These are phyloP conservation scores for Lycophotia porphyrea DNA, from an alignment of 2,888 invertebrate genomes.

Conservation along the genomic window DNA sequence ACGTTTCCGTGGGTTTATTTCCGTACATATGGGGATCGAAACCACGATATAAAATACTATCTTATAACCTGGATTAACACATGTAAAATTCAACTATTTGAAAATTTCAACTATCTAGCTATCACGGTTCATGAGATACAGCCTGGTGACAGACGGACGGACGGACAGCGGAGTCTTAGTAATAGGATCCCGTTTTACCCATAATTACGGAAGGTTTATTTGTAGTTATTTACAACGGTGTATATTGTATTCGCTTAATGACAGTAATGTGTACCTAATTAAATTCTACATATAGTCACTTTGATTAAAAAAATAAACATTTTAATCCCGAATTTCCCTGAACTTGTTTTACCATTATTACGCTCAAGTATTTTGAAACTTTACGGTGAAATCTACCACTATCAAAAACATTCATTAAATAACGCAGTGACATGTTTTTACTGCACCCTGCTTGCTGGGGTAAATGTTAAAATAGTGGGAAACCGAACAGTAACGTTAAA, in stretches of 20 bases:
- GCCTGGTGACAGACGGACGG: too few relatives aligned
- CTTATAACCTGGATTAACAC: neutral
- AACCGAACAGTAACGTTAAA: conserved; percentile 6
- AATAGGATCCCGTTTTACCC: too few relatives aligned
- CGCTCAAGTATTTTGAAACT: neutral
- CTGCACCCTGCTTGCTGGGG: neutral
- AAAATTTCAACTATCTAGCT: too few relatives aligned
- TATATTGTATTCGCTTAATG: neutral
- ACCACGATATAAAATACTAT: too few relatives aligned
- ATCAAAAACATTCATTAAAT: conserved; percentile 2
- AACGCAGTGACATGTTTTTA: conserved; percentile 1
- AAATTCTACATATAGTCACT: neutral
- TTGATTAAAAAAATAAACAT: neutral
- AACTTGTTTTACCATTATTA: neutral
- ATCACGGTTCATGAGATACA: too few relatives aligned
- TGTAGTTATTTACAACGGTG: too few relatives aligned
- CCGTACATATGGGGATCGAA: too few relatives aligned
- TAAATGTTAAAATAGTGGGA: conserved; percentile 13
- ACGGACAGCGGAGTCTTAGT: too few relatives aligned
- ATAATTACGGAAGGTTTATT: too few relatives aligned
- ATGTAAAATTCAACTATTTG: too few relatives aligned
- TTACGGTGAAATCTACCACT: neutral
- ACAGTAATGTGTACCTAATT: neutral
- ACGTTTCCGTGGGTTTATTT: too few relatives aligned
- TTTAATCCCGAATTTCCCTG: neutral